A percentile compares a stretch with the other conserved stretches of the same genome.
Evolutionary conservation across 2,888 invertebrate species (phyloP).

Genomic region (Drosophila nr. perissopoda): DNA sequence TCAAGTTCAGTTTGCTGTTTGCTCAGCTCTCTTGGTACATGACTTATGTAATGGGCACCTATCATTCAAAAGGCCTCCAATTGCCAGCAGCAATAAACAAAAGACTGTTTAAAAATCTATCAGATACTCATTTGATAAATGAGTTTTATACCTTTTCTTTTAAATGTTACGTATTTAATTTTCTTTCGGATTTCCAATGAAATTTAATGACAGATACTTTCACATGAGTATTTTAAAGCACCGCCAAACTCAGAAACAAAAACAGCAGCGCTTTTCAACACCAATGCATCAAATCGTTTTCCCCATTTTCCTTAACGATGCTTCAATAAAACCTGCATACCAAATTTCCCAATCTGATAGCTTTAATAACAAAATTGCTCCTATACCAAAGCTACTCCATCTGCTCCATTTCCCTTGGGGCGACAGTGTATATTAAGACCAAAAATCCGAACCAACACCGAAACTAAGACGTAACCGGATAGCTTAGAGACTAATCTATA

Average conservation of each 20-base stretch:
- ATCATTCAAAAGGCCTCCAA: neutral
- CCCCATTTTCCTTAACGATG: neutral
- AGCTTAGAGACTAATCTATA: conserved; percentile 24
- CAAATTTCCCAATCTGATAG: neutral
- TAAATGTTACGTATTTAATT: neutral
- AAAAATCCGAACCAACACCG: conserved; percentile 8
- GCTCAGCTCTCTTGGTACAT: neutral
- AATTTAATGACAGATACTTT: neutral
- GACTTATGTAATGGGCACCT: neutral
- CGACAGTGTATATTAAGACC: conserved; percentile 15
- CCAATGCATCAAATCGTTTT: neutral
- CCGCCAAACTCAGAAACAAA: neutral
- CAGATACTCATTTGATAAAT: neutral
- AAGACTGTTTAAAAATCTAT: neutral
- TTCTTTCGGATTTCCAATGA: neutral
- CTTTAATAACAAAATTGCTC: neutral
- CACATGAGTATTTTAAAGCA: neutral
- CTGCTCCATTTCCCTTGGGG: neutral
- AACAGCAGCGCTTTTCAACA: neutral
- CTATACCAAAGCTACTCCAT: neutral
- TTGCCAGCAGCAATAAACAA: neutral
- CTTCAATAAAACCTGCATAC: neutral
- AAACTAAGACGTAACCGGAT: conserved; percentile 21
- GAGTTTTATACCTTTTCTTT: neutral
- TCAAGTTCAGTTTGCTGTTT: conserved; percentile 11